Base-by-base conservation (phyloP, 2,113 vertebrate species). In the Ciconia boyciana region DNA sequence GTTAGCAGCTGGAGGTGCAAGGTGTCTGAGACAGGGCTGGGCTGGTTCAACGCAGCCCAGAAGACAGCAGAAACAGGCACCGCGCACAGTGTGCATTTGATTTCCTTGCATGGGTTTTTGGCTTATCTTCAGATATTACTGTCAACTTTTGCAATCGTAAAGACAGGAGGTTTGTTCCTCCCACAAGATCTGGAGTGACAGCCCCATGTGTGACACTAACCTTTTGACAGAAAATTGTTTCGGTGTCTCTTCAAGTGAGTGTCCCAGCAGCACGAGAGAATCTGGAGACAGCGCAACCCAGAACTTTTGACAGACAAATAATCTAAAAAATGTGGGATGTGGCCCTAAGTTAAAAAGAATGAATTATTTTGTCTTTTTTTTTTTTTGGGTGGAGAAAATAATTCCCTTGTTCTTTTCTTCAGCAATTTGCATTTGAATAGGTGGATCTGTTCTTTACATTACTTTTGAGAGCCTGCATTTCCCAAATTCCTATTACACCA, bases 401-500 rank as follows among this genome's bases (percentile, higher is more conserved):
- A 90, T 90, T 94, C n/a, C 24, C 31, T 93, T 94, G 82, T 83
- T 83, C 66, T 91, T 36, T 89, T 93, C 89, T 96, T 96, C 25
- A 89, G 80, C 43, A 78, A 95, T 93, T 95, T 95, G 89, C 95
- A 95, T 94, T 90, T 94, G 75, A 96, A 95, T 97, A 94, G 75
- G 49, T 91, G 68, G 71, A 88, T 96, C 93, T 95, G 94, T 74
- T 96, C 95, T 94, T 95, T 96, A 95, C 82, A 96, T 95, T 95
- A 95, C 86, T 96, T 96, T 90, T 81, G 94, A 97, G 36, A 94
- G 95, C 58, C 91, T 93, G 89, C 92, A 92, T 97, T 96, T 96
- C 94, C 92, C 90, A 94, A 96, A 97, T 97, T 97, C 95, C 95
- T 92, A 85, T 96, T 91, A 93, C 87, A 94, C 96, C 80, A 80